These are phyloP conservation scores for Rhinoderma darwinii DNA, from an alignment of 2,113 vertebrate genomes.

Conservation along the genomic window DNA sequence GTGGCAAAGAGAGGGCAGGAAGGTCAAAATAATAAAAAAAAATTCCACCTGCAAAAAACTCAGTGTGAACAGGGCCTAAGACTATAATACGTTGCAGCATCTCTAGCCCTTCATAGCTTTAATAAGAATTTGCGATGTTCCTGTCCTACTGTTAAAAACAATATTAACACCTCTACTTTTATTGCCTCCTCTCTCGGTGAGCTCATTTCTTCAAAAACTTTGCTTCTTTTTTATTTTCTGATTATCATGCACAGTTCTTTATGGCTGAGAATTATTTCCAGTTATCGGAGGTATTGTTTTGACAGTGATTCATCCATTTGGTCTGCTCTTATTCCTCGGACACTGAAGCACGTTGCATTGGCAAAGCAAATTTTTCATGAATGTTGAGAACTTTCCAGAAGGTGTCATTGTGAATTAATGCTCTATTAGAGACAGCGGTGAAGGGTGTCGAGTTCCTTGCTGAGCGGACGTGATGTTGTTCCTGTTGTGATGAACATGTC, in stretches of 20 bases:
- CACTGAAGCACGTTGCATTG: slow-evolving; percentile 35
- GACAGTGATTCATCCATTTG: background rate
- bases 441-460: slow-evolving; percentile 32
- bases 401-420: slow-evolving; percentile 58
- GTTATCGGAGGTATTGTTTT: background rate
- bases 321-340: slow-evolving; percentile 53
- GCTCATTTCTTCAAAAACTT: slow-evolving; percentile 33
- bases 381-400: slow-evolving; percentile 60
- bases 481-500: slow-evolving; percentile 49
- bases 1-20: too few relatives aligned
- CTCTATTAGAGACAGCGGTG: slow-evolving; percentile 52
- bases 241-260: slow-evolving; percentile 48
- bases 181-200: background rate
- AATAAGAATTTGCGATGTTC: too few relatives aligned
- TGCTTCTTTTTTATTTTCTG: slow-evolving; percentile 9
- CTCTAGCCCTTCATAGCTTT: background rate
- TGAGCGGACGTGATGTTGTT: slow-evolving; percentile 55
- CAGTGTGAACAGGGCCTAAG: too few relatives aligned
- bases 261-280: slow-evolving; percentile 31
- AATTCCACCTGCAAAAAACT: too few relatives aligned
- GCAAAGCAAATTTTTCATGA: slow-evolving; percentile 57
- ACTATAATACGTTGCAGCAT: background rate
- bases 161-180: background rate
- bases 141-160: background rate
- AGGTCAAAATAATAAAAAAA: too few relatives aligned